phyloP scores from a whole-genome alignment of 2,113 vertebrate species.

The Nothoprocta perdicaria region DNA sequence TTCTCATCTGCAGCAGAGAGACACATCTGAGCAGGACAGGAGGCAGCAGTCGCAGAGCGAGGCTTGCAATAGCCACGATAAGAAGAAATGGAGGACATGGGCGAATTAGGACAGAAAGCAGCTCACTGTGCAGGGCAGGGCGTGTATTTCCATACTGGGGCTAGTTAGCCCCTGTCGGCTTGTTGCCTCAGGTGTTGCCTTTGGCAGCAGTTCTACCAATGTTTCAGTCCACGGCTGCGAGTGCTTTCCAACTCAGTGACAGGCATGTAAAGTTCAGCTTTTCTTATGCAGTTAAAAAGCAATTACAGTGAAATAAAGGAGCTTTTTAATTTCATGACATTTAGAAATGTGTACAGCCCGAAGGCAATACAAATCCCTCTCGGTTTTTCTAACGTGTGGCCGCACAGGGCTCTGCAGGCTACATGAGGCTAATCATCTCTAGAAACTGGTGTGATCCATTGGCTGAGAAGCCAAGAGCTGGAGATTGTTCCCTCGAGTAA shows the following conservation, averaged over 20 bases:
- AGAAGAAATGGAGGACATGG: not conserved
- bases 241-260: not conserved
- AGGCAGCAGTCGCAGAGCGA: not conserved
- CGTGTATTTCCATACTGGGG: not conserved
- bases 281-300: slow-evolving; percentile 3
- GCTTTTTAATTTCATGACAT: slow-evolving; percentile 33
- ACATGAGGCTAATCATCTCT: slow-evolving; percentile 26
- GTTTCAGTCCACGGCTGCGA: not conserved
- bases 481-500: slow-evolving; percentile 11
- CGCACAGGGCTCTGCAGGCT: slow-evolving; percentile 19
- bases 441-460: slow-evolving; percentile 3
- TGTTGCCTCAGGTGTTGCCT: not conserved
- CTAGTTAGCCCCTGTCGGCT: not conserved
- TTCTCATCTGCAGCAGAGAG: not conserved
- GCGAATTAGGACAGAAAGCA: not conserved
- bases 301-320: slow-evolving; percentile 38
- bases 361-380: not conserved
- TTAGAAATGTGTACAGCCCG: slow-evolving; percentile 37
- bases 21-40: not conserved
- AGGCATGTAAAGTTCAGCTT: not conserved
- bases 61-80: not conserved
- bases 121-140: not conserved
- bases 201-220: not conserved
- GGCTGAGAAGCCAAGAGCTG: not conserved
- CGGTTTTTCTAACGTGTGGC: slow-evolving; percentile 13